Conservation (phyloP, 2,888 invertebrate genomes). For the Adineta ricciae region DNA sequence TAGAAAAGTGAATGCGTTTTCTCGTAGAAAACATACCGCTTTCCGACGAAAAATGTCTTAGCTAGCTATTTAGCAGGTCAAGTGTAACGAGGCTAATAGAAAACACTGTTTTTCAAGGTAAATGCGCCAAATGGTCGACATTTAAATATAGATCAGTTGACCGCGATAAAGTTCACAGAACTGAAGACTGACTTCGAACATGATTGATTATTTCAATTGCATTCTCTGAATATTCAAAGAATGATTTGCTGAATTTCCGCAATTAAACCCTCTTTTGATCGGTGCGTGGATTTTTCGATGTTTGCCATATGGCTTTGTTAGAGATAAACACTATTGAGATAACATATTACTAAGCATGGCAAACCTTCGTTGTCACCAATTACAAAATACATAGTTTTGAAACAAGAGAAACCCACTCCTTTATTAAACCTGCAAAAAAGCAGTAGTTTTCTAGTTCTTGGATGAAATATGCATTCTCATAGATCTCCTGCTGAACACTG, state of each 20-base stretch:
- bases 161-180: conserved; percentile 78
- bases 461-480: too few species aligned
- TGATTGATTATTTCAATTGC: conserved; percentile 60
- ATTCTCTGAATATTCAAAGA: background rate
- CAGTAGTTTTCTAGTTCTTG: too few species aligned
- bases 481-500: background rate
- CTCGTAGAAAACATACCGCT: conserved; percentile 49
- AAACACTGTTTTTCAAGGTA: conserved; percentile 79
- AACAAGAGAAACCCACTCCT: background rate
- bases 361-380: too few species aligned
- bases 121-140: conserved; percentile 79
- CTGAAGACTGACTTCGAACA: conserved; percentile 82
- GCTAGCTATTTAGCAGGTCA: conserved; percentile 66
- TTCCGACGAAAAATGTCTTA: conserved; percentile 84
- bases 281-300: too few species aligned
- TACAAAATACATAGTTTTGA: too few species aligned
- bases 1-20: background rate
- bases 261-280: too few species aligned
- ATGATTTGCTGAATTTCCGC: too few species aligned
- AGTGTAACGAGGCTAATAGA: conserved; percentile 72
- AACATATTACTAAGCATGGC: too few species aligned
- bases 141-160: conserved; percentile 87
- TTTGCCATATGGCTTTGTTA: too few species aligned
- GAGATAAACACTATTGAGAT: too few species aligned
- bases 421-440: too few species aligned